These are phyloP conservation scores for Cantharis nigra DNA, from an alignment of 2,888 invertebrate genomes.

Conservation along the genomic window DNA sequence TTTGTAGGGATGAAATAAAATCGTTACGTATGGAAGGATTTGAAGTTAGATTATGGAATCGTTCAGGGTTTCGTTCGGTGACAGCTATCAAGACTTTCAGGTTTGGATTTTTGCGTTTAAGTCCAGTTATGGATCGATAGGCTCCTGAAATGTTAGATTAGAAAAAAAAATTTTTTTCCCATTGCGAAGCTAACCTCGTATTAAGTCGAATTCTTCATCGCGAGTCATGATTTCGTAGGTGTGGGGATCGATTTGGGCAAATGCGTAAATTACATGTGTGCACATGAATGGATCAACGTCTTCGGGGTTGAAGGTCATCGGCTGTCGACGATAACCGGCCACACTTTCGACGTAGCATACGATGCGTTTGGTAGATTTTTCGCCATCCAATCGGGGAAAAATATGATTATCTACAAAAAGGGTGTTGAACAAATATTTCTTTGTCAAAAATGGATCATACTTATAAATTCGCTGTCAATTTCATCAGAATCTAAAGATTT, in stretches of 20 bases:
- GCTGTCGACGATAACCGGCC: slow-evolving; percentile 69
- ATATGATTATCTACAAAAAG: not conserved
- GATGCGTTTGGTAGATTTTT: slow-evolving; percentile 54
- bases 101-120: slow-evolving; percentile 69
- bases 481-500: not conserved
- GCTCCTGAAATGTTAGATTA: slow-evolving; percentile 61
- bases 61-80: slow-evolving; percentile 64
- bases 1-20: slow-evolving; percentile 68
- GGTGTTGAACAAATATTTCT: not conserved
- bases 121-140: slow-evolving; percentile 69
- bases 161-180: not conserved
- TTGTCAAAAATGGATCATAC: not conserved
- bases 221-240: slow-evolving; percentile 65
- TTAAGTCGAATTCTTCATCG: slow-evolving; percentile 72
- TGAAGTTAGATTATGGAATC: slow-evolving; percentile 68
- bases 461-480: not conserved
- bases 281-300: slow-evolving; percentile 70
- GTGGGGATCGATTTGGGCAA: slow-evolving; percentile 71
- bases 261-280: slow-evolving; percentile 76
- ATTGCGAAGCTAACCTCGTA: slow-evolving; percentile 62
- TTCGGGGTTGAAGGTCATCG: slow-evolving; percentile 67
- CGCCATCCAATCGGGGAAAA: not conserved
- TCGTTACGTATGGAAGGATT: slow-evolving; percentile 59
- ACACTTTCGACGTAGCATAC: slow-evolving; percentile 74
- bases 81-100: slow-evolving; percentile 75